Base-by-base conservation (phyloP, 2,888 invertebrate species). In the Stenolophus ochropezus region DNA sequence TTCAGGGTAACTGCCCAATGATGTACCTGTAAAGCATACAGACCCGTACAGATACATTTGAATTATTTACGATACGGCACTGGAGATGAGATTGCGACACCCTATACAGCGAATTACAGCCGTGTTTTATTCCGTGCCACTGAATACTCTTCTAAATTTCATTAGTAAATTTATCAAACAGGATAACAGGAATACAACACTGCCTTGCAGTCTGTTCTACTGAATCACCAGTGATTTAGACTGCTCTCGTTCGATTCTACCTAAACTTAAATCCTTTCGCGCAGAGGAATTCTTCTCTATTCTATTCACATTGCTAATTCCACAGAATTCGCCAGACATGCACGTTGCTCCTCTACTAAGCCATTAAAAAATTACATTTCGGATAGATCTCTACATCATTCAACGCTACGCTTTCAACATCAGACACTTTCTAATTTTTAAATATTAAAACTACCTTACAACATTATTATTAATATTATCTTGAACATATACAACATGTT, bases 21-120 rank as follows among this genome's bases (percentile, higher is more conserved):
- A 8, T 65, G 3, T 21, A n/a, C 65, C 27, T 65, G 21, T 20
- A 53, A 53, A 18, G 53, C 33, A 42, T 53, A 18, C 51, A 51
- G 16, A 14, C 16, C 51, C 51, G 56, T 4, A 56, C 20, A 18
- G 56, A 56, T 56, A 56, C 58, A 58, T 69, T 33, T 69, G 33
- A 69, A 69, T 69, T 69, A 69, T 69, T 69, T 69, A 69, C 69
- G 69, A 25, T 16, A 47, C 69, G 33, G 11, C 11, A 18, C 69
- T 42, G 20, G 69, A 69, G 69, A 47, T 47, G 33, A 23, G 25
- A 23, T 58, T 58, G 53, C 53, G 53, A 53, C 53, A 53, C 53
- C 53, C 53, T 53, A 53, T 58, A 58, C 2, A 58, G 58, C 25
- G 58, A 58, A 58, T 58, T 58, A 58, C 58, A 23, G 25, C 21